phyloP scores from a whole-genome alignment of 2,888 invertebrate species.

The Petrolisthes manimaculis region DNA sequence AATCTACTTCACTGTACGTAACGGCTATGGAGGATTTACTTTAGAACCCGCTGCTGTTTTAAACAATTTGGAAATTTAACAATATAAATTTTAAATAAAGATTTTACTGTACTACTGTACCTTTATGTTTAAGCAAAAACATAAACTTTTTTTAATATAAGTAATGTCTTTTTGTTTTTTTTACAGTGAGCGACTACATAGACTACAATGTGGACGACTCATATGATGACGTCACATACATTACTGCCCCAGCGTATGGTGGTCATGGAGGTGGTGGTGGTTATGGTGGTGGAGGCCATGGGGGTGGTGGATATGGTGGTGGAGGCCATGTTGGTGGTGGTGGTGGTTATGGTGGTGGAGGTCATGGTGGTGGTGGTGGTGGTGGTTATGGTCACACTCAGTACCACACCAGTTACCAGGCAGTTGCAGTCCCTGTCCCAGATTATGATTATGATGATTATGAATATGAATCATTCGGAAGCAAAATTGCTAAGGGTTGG shows the following conservation, averaged over 20 bases:
- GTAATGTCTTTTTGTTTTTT: background rate
- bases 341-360: background rate
- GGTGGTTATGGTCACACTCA: constrained; percentile 20
- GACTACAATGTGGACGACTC: constrained; percentile 45
- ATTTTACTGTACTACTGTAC: too few species aligned
- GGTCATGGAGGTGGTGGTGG: background rate
- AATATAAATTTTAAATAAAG: too few species aligned
- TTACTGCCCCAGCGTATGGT: background rate
- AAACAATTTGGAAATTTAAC: too few species aligned
- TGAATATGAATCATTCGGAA: constrained; percentile 33
- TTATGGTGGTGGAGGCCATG: background rate
- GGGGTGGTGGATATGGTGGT: background rate
- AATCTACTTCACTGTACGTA: too few species aligned
- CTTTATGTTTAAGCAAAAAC: too few species aligned
- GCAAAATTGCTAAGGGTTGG: constrained; percentile 44
- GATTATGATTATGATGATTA: constrained; percentile 15
- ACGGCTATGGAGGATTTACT: too few species aligned
- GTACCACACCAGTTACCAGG: constrained; percentile 28
- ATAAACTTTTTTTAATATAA: too few species aligned
- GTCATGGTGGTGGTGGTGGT: background rate
- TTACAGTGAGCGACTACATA: constrained; percentile 41
- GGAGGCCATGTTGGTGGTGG: background rate
- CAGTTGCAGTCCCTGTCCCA: background rate
- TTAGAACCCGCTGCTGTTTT: too few species aligned
- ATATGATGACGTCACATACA: background rate